Base-by-base conservation (phyloP, 2,888 invertebrate genomes). In the Toxonevra muliebris region DNA sequence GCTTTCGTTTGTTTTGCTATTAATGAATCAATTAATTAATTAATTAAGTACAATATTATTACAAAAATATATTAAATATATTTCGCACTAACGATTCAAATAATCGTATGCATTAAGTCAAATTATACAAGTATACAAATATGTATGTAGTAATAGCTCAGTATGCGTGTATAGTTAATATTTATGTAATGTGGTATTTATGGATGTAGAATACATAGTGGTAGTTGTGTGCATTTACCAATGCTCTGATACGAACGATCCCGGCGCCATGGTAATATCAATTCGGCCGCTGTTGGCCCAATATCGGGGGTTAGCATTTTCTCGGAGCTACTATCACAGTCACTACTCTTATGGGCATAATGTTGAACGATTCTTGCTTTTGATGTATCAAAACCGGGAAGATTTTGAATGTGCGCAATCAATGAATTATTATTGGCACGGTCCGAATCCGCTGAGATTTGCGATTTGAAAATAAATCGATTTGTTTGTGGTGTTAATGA, bases 241-340 rank as follows among this genome's bases (percentile, higher is more conserved):
- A 90, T 89, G 86, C 89, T 89, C 85, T 89, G 89, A 86, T 89
- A 90, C 87, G 89, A 90, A 86, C 89, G 89, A 86, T 92, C 92
- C 84, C 91, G 88, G 86, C 93, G 90, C 95, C 95, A 95, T 82
- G 95, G 95, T 85, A 94, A 89, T 77, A 91, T 91, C 85, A 91
- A 89, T 87, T 94, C 94, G 84, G 92, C 91, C 80, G 91, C 90
- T 78, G 93, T 92, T 78, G 91, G 90, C 79, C 89, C 88, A 80
- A 89, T 89, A 65, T 89, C 90, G 67, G 84, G 84, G 73, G 84
- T 80, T 73, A 83, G 74, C 57, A 81, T 73, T 67, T 74, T 78
- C 73, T 84, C 84, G 70, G 84, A 79, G 76, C 80, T 81, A 69
- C 77, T 77, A 65, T 68, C 69, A 30, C 30, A 30, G 66, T 71